Conservation (phyloP, 2,797 vertebrate species). For the Lithobates sylvaticus region DNA sequence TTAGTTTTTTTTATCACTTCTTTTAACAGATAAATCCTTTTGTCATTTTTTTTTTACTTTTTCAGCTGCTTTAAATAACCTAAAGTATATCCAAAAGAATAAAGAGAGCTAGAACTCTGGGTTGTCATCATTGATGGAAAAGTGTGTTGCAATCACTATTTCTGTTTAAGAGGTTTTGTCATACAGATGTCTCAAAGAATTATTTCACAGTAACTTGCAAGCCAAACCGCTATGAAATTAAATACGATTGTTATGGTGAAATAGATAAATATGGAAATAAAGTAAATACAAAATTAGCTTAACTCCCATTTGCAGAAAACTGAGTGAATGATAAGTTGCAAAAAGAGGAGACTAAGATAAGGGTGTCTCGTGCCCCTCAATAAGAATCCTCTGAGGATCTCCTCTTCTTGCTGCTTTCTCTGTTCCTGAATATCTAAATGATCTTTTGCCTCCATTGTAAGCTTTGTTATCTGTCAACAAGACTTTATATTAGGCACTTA, state of each 20-base stretch:
- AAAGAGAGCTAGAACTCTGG: not conserved
- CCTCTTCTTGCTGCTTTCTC: too few relatives aligned
- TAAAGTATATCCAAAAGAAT: not conserved
- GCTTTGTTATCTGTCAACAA: too few relatives aligned
- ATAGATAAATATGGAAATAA: not conserved
- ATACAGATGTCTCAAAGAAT: not conserved
- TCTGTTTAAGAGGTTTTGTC: not conserved
- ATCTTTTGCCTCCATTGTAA: too few relatives aligned
- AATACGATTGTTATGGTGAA: not conserved
- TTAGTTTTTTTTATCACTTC: not conserved
- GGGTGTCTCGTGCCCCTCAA: too few relatives aligned
- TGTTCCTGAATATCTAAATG: too few relatives aligned
- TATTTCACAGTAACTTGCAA: not conserved
- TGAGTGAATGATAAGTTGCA: too few relatives aligned
- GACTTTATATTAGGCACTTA: too few relatives aligned
- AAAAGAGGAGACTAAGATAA: too few relatives aligned
- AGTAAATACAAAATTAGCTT: not conserved
- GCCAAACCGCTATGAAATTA: not conserved
- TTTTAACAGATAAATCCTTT: not conserved
- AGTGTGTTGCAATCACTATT: slow-evolving; percentile 8
- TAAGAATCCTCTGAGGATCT: too few relatives aligned
- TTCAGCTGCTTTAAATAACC: not conserved
- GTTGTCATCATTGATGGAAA: not conserved
- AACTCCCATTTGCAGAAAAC: not conserved
- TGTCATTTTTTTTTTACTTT: not conserved